Evolutionary conservation across 2,797 vertebrate genomes (phyloP).

Genomic region (Anas bahamensis): DNA sequence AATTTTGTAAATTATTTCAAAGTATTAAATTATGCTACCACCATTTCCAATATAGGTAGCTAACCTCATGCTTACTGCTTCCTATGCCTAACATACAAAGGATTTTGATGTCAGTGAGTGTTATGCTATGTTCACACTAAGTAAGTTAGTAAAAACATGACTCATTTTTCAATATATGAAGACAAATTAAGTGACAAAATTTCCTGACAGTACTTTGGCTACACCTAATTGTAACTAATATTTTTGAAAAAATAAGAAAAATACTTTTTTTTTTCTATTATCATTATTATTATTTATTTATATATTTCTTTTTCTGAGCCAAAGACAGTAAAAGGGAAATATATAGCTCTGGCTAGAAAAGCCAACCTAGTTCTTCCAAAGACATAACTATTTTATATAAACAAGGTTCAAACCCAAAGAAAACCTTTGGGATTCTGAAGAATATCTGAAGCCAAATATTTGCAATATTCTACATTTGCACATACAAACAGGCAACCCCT

Average conservation of each 20-base stretch:
- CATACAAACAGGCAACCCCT: not conserved
- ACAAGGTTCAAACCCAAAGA: not conserved
- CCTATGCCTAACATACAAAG: not conserved
- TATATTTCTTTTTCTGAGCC: not conserved
- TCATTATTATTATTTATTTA: too few species aligned
- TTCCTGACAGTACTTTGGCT: not conserved
- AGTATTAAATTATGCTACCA: not conserved
- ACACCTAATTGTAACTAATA: not conserved
- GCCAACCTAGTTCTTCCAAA: not conserved
- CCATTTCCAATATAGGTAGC: not conserved
- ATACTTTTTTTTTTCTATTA: fast-evolving
- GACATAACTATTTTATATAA: not conserved
- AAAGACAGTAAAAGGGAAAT: not conserved
- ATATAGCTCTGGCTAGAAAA: not conserved
- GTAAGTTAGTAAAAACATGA: not conserved
- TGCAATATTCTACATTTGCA: not conserved
- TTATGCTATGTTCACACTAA: not conserved
- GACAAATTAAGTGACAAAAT: not conserved
- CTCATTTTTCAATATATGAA: not conserved
- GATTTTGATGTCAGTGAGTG: not conserved
- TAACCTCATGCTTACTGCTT: not conserved
- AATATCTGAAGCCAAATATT: not conserved
- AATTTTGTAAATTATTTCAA: not conserved
- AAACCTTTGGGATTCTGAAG: not conserved
- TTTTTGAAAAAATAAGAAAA: not conserved